Evolutionary conservation across 2,113 vertebrate genomes (phyloP), one percentile per base, ranked within the genome.

Genomic region (Otus sunia): DNA sequence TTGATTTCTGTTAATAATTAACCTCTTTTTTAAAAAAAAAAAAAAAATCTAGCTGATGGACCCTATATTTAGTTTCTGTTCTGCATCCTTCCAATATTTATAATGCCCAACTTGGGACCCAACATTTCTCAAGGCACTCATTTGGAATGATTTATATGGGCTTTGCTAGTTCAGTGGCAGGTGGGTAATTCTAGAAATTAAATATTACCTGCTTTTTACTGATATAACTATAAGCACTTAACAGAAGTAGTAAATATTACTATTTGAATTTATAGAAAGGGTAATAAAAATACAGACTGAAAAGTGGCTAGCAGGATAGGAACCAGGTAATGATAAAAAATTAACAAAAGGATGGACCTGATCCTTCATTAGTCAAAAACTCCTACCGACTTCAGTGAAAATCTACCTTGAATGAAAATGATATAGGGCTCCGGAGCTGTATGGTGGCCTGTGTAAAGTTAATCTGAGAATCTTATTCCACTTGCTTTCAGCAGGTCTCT

Each of bases 141-240:
- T 94, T 94, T 85, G 25, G 79, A 94, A 94, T 87, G 80, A 97
- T 96, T 96, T 95, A 94, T 77, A 81, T 22, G 47, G 73, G 73
- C 58, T 96, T 84, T 95, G 62, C 58, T 92, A 72, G 71, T 82
- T 87, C 88, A 91, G 86, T 72, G 62, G 59, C 69, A 89, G 49
- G 80, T 91, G 80, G 64, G 82, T 81, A 91, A 92, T 89, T 85
- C 86, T 36, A 92, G 84, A 92, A 78, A 94, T 94, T 95, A 95
- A 87, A 73, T 82, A 92, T 66, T 92, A 81, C 53, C 66, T 76
- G 29, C 0, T 79, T 91, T 95, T 76, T 89, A 89, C 82, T 82
- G 74, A 94, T 91, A 53, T 45, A 86, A 92, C 59, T 59, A 69
- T 60, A 92, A 94, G 58, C 69, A 89, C 73, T 94, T 96, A 94